Evolutionary conservation across 2,797 vertebrate genomes (phyloP).

Genomic region (Notoglanidium macrostoma): DNA sequence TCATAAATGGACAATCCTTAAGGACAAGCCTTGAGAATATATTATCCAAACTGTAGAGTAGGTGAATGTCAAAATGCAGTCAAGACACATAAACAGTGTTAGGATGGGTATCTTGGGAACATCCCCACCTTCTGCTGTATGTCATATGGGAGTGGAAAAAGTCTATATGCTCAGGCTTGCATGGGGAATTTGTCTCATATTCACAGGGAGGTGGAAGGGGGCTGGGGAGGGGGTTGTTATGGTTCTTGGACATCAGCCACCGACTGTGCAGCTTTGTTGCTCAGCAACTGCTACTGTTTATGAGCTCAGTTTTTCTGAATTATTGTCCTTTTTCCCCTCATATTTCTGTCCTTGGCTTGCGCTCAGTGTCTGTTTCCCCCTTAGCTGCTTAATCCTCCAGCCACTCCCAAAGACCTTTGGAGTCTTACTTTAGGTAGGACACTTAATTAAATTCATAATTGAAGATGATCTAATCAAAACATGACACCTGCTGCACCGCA

Average conservation of each 20-base stretch:
- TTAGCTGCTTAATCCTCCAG: constrained; percentile 60
- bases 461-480: constrained; percentile 89
- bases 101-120: constrained; percentile 26
- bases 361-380: constrained; percentile 45
- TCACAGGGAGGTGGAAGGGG: constrained; percentile 30
- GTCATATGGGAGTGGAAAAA: constrained; percentile 32
- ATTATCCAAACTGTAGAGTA: constrained; percentile 48
- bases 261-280: constrained; percentile 53
- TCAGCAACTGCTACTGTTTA: constrained; percentile 54
- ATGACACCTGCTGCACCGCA: constrained; percentile 84
- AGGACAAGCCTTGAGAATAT: constrained; percentile 27
- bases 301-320: constrained; percentile 49
- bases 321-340: constrained; percentile 22
- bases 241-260: constrained; percentile 52
- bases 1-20: constrained; percentile 38
- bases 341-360: constrained; percentile 39
- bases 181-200: constrained; percentile 36
- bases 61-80: constrained; percentile 45
- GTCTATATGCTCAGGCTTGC: constrained; percentile 33
- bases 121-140: constrained; percentile 31
- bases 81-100: constrained; percentile 32
- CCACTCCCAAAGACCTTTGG: constrained; percentile 58
- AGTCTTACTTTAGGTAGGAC: constrained; percentile 71
- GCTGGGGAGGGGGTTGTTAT: not conserved
- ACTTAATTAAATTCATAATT: constrained; percentile 92